phyloP scores from a whole-genome alignment of 2,113 vertebrate genomes.

The Gymnarchus niloticus region DNA sequence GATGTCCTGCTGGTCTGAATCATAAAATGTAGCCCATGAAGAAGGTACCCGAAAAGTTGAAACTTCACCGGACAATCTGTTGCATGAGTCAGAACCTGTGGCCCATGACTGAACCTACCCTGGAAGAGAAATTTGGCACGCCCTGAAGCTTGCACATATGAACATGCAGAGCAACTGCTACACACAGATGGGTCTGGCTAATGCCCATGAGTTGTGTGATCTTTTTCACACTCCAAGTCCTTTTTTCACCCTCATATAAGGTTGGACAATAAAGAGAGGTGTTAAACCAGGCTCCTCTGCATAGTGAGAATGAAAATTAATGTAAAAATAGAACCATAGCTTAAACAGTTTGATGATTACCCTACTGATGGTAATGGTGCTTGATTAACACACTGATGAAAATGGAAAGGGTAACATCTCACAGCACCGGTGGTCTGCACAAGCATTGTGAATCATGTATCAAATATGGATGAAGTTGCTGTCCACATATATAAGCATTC shows the following conservation, averaged over 20 bases:
- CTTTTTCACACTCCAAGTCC: neutral
- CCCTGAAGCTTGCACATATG: neutral
- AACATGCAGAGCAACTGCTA: neutral
- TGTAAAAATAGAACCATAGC: conserved; percentile 8
- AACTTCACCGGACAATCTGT: neutral
- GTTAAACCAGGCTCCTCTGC: neutral
- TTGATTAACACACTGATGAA: conserved; percentile 16
- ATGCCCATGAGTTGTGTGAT: neutral
- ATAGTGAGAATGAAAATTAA: neutral
- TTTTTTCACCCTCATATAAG: neutral
- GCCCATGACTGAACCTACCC: neutral
- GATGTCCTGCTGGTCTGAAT: neutral
- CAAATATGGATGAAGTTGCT: neutral
- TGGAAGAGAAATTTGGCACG: neutral
- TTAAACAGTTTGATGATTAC: neutral
- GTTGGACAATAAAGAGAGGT: neutral
- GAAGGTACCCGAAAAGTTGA: neutral
- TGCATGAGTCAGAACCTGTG: neutral
- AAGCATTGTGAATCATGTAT: neutral
- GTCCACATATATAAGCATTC: neutral
- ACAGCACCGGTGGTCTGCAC: neutral
- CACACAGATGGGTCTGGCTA: neutral
- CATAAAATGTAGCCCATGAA: neutral
- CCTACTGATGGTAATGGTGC: conserved; percentile 7
- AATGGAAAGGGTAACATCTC: neutral